These are phyloP conservation scores for Bothrops jararaca DNA, from an alignment of 2,113 vertebrate species.

Conservation along the genomic window DNA sequence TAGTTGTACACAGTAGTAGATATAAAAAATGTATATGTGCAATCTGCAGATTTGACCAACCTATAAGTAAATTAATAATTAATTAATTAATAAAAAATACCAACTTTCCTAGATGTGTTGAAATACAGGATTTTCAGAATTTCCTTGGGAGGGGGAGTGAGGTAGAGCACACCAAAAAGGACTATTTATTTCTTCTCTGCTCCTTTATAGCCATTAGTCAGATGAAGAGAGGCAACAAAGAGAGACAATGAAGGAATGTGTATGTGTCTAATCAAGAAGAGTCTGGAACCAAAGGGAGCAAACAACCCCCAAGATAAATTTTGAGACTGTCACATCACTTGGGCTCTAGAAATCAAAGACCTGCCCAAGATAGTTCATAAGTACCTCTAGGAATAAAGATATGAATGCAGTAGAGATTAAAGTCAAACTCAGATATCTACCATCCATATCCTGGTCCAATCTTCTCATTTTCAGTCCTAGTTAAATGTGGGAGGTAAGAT, in stretches of 20 bases:
- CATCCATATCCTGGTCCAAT: neutral
- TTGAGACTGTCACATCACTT: neutral
- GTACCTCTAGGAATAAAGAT: neutral
- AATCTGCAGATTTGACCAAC: neutral
- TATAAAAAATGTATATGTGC: neutral
- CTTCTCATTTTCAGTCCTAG: neutral
- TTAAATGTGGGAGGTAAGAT: neutral
- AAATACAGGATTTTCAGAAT: neutral
- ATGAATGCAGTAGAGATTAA: neutral
- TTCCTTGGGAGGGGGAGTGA: neutral
- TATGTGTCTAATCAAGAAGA: neutral
- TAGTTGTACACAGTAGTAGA: neutral
- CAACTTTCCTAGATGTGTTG: neutral
- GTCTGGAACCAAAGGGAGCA: neutral
- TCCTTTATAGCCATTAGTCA: neutral
- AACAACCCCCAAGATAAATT: neutral
- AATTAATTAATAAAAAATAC: too few species aligned
- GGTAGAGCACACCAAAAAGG: neutral
- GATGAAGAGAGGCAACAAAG: neutral
- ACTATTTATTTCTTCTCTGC: neutral
- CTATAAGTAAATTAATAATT: neutral
- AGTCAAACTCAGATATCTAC: neutral
- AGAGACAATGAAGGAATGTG: neutral
- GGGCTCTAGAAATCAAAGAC: neutral
- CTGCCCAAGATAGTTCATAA: neutral